phyloP scores from a whole-genome alignment of 1,140 invertebrate species.

The Pogonomyrmex californicus region DNA sequence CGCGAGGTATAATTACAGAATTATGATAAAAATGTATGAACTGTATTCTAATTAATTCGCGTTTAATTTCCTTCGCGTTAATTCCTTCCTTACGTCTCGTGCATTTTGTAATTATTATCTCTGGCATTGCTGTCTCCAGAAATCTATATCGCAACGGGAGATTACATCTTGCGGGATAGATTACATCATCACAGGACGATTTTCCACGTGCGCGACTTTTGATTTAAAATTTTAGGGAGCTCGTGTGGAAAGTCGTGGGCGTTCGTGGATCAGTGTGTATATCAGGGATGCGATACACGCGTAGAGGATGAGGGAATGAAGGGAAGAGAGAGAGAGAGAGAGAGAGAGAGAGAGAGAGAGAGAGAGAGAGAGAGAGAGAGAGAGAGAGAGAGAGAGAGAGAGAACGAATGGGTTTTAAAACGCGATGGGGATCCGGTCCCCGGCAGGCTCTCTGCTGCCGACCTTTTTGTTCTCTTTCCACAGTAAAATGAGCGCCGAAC shows the following conservation, averaged over 20 bases:
- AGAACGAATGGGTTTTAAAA: constrained; percentile 60
- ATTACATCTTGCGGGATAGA: constrained; percentile 6
- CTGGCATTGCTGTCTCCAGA: not conserved
- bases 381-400: not conserved
- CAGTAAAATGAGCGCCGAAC: constrained; percentile 44
- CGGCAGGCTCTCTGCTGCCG: constrained; percentile 33
- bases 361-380: not conserved
- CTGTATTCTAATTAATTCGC: not conserved
- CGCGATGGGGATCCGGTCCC: constrained; percentile 48
- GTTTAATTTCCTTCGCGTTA: too few species aligned
- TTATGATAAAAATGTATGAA: not conserved
- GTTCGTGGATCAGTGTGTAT: constrained; percentile 11
- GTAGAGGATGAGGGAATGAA: not conserved
- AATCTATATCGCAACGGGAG: not conserved
- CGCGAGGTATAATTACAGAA: not conserved
- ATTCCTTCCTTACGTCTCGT: not conserved
- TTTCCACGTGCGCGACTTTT: constrained; percentile 13
- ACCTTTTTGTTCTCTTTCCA: constrained; percentile 56
- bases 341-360: not conserved
- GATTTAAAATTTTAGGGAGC: constrained; percentile 37
- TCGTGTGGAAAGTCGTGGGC: constrained; percentile 2
- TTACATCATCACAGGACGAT: not conserved
- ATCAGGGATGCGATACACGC: constrained; percentile 19
- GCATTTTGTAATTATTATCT: not conserved
- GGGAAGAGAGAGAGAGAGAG: not conserved